Evolutionary conservation across 2,888 invertebrate species (phyloP), one percentile per base, ranked within the genome.

Genomic region (Megastigmus dorsalis): DNA sequence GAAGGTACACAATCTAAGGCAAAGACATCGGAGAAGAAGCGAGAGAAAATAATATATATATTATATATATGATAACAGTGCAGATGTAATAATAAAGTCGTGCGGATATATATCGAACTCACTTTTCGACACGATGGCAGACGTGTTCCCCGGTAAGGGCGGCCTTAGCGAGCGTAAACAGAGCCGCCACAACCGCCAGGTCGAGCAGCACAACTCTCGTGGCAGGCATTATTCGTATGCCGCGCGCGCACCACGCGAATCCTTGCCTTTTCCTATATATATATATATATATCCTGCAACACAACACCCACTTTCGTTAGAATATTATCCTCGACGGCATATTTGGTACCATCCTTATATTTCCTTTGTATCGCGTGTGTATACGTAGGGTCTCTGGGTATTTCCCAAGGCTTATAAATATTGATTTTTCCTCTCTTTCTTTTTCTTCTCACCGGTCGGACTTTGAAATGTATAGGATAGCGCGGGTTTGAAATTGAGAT

Each of bases 71-170:
- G n/a, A n/a, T n/a, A n/a, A n/a, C n/a, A n/a, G n/a, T n/a, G n/a
- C n/a, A n/a, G n/a, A n/a, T n/a, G n/a, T n/a, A n/a, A n/a, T n/a
- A n/a, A n/a, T n/a, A n/a, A n/a, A n/a, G n/a, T n/a, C n/a, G n/a
- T n/a, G n/a, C n/a, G n/a, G n/a, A n/a, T n/a, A n/a, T n/a, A n/a
- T n/a, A n/a, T 62, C 13, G 18, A 72, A 83, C 86, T 86, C 81
- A 89, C 89, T 87, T 88, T 80, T 89, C 85, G 78, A 85, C 78
- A 71, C 82, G 82, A 28, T 84, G 80, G 80, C 89, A 89, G 15
- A 89, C 81, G 81, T 87, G 83, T 67, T 86, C 84, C 15, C 85
- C 87, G 65, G 82, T 84, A 50, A 85, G 79, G 52, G 82, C 54
- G 76, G 66, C 43, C n/a, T n/a, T n/a, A n/a, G 79, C 66, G 6